phyloP scores from a whole-genome alignment of 2,888 invertebrate species.

The Gari tellinella region DNA sequence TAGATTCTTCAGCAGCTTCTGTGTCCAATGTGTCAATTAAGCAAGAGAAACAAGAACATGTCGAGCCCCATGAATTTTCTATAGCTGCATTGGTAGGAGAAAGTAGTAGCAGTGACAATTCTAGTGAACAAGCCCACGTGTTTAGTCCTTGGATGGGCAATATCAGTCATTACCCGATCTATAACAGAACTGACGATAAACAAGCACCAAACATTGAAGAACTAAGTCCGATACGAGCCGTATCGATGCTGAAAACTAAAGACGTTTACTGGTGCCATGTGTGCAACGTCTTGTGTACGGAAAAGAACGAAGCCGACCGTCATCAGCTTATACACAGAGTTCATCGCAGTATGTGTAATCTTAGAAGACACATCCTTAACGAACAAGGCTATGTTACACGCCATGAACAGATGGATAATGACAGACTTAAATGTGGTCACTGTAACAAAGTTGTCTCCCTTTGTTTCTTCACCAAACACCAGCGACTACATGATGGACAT shows the following conservation, averaged over 20 bases:
- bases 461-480: slow-evolving; percentile 53
- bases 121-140: neutral
- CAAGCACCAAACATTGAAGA: too few species aligned
- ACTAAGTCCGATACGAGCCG: neutral
- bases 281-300: slow-evolving; percentile 42
- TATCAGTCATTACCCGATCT: too few species aligned
- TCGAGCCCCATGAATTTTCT: slow-evolving; percentile 38
- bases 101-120: neutral
- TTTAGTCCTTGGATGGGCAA: too few species aligned
- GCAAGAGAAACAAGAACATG: neutral
- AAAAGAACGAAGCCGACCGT: slow-evolving; percentile 35
- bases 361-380: slow-evolving; percentile 24
- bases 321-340: slow-evolving; percentile 36
- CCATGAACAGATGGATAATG: slow-evolving; percentile 29
- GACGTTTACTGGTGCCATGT: slow-evolving; percentile 53
- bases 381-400: slow-evolving; percentile 34
- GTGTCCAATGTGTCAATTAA: too few species aligned
- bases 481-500: slow-evolving; percentile 50
- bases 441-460: slow-evolving; percentile 43
- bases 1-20: too few species aligned
- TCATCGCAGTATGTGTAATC: slow-evolving; percentile 23
- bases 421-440: slow-evolving; percentile 40
- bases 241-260: neutral
- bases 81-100: slow-evolving; percentile 35
- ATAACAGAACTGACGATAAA: too few species aligned